Percentiles rank a stretch among this genome's conserved stretches.
Conservation (phyloP, 2,797 vertebrate genomes). For the Acanthopagrus latus region DNA sequence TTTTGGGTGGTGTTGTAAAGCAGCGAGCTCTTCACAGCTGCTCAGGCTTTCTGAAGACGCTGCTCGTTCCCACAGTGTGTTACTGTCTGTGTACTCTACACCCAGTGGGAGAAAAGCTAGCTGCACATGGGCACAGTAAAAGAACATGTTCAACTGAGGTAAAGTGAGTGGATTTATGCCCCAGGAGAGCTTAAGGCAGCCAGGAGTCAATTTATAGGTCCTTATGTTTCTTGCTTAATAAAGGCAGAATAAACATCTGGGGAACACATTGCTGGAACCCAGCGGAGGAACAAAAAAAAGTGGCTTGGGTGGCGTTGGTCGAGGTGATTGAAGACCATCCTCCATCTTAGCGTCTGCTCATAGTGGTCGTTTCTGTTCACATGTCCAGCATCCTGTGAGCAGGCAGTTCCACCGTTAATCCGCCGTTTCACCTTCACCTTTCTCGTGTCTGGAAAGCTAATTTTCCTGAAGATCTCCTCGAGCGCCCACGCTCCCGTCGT, state of each 20-base stretch:
- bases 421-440: conserved; percentile 64
- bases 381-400: conserved; percentile 73
- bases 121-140: conserved; percentile 64
- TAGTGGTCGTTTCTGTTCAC: conserved; percentile 82
- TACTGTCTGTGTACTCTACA: conserved; percentile 58
- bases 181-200: conserved; percentile 71
- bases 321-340: conserved; percentile 84
- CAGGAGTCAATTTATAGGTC: conserved; percentile 81
- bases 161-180: conserved; percentile 78
- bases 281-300: conserved; percentile 57
- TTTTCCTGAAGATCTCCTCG: conserved; percentile 58
- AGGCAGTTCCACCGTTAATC: conserved; percentile 44
- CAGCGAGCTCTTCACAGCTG: conserved; percentile 60
- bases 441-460: conserved; percentile 51
- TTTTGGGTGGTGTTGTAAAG: conserved; percentile 54
- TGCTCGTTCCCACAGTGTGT: conserved; percentile 68
- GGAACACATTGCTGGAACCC: conserved; percentile 83
- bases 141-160: conserved; percentile 68
- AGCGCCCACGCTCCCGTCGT: conserved; percentile 56
- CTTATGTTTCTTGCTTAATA: conserved; percentile 83
- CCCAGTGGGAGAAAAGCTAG: conserved; percentile 61
- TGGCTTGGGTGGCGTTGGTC: conserved; percentile 75
- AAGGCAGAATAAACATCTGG: conserved; percentile 86
- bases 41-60: conserved; percentile 50
- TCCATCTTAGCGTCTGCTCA: conserved; percentile 75